Conservation (phyloP, 37 sponge, comb jelly and placozoan species). For the Ianthella basta region DNA sequence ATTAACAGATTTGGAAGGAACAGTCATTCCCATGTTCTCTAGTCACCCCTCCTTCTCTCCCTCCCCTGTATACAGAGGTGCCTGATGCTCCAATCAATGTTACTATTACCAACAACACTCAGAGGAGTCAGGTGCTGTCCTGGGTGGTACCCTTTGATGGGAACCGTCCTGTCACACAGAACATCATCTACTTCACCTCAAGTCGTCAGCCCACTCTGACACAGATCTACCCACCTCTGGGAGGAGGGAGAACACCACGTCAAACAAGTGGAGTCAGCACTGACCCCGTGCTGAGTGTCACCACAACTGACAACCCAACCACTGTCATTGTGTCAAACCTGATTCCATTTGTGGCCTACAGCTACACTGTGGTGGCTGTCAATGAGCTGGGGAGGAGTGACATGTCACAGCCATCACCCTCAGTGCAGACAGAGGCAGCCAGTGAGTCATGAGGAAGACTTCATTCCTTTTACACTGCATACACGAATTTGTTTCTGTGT, state of each 20-base stretch:
- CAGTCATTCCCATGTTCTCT: background rate
- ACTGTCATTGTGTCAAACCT: conserved; percentile 12
- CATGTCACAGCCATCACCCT: conserved; percentile 22
- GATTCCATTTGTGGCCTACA: conserved; percentile 58
- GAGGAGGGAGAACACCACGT: background rate
- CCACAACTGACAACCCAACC: background rate
- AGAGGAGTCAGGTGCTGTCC: conserved; percentile 34
- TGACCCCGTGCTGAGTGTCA: no score
- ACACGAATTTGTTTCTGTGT: no score
- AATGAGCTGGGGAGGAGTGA: conserved; percentile 62
- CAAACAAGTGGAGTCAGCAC: no score
- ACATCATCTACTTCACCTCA: conserved; percentile 28
- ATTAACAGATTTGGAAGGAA: no score
- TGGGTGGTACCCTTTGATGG: conserved; percentile 67
- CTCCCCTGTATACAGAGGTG: conserved; percentile 55
- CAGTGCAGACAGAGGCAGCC: conserved; percentile 46
- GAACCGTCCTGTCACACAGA: conserved; percentile 45
- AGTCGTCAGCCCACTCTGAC: background rate
- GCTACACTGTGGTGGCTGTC: conserved; percentile 49
- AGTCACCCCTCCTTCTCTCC: background rate
- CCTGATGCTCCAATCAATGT: conserved; percentile 62
- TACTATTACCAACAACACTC: background rate
- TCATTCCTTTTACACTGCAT: no score
- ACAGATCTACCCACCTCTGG: background rate
- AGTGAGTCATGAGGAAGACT: no score